Base-by-base conservation (phyloP, 2,888 invertebrate species). In the Morpho deidamia region DNA sequence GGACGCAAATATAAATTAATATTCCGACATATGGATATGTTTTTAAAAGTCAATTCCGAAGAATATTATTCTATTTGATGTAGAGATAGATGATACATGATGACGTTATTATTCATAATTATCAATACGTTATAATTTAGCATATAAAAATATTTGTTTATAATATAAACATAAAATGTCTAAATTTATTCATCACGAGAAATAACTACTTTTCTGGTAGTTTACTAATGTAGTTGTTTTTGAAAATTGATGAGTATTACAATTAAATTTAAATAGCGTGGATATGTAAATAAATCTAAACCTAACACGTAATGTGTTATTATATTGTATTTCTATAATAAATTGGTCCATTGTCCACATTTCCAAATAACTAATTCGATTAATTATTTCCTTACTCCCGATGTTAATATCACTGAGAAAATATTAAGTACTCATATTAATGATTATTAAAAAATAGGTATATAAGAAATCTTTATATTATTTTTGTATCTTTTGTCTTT, bases 401-500 rank as follows among this genome's bases (percentile, higher is more conserved):
- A 2, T 23, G 23, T 23, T 23, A 23, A 23, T 23, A 23, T 23
- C 23, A 23, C 23, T 23, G 3, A 23, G 23, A 23, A 23, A 23
- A 5, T 23, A 5, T 23, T 23, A 23, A 23, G 23, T 5, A 23
- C 5, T 1, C 23, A 23, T 23, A 23, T 23, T 23, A 23, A 23
- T 5, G 3, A 23, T 23, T 23, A 23, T 23, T 23, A 23, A 23
- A 23, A 23, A 23, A 23, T 61, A 59, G 53, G 8, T 43, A 35
- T 52, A 10, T 62, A 62, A 59, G 60, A 43, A 63, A 60, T 63
- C 41, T 63, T 62, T 59, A 58, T 77, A 73, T 77, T 78, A 78
- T 76, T 77, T 78, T 75, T 76, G 64, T 78, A 81, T 64, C 58
- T 68, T 67, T 72, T 65, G 63, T 65, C 70, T 65, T 58, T 64